Base-by-base conservation (phyloP, 1,140 invertebrate species). In the Nephotettix cincticeps region DNA sequence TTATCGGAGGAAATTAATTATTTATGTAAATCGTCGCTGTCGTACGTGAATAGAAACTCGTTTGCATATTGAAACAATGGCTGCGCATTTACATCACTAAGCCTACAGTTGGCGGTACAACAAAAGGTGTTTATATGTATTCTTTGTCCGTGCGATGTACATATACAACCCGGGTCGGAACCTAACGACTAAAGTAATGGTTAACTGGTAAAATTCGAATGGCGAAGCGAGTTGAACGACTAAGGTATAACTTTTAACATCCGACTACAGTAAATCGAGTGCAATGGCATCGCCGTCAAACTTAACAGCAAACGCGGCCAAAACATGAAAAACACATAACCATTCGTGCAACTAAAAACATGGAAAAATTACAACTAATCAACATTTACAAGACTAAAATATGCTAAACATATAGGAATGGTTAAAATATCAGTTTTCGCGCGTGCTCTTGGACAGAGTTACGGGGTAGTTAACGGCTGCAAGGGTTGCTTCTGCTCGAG, bases 1-100 rank as follows among this genome's bases (percentile, higher is more conserved):
- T 43, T 45, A 43, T 67, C 23, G 23, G 40, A 27, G 64, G 21
- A 67, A 67, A 67, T 45, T 67, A 67, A 67, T 67, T 67, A 67
- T 67, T 67, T 67, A 67, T 67, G 64, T 45, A 67, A 67, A 67
- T 67, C 40, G 40, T 67, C 45, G 45, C 19, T 67, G 64, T 40
- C 64, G 21, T 43, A 67, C 64, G 56, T 61, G 56, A 61, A 61
- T 61, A 61, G 56, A 61, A 9, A 2, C 6, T 13, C 56, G 28
- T 61, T 61, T 61, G 56, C 56, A 61, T 61, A 61, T 28, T 27
- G 56, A 28, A 61, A 61, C 56, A 61, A 61, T 61, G 56, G 56
- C 21, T n/a, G 21, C 17, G 21, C 6, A 51, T 51, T 51, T 51
- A 51, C 47, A 25, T 25, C 14, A 6, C 23, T 61, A 61, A 61